Evolutionary conservation across 2,797 vertebrate species (phyloP).

Genomic region (Sandelia bainsii): DNA sequence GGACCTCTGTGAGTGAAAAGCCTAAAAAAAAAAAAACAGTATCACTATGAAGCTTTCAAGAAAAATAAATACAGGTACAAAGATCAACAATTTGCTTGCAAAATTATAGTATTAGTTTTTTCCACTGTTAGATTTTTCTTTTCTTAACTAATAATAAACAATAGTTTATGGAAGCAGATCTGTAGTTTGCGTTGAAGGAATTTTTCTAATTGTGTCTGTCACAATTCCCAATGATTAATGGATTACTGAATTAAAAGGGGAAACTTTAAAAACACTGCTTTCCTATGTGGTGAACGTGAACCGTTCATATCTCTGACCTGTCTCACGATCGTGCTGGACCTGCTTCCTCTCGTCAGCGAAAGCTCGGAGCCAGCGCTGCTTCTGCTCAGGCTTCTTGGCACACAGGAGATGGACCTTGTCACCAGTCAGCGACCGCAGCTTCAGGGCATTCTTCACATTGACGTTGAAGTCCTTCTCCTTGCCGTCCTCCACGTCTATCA

Average conservation of each 20-base stretch:
- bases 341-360: slow-evolving; percentile 92
- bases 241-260: neutral
- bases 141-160: neutral
- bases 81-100: neutral
- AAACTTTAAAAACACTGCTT: neutral
- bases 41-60: neutral
- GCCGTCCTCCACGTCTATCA: slow-evolving; percentile 92
- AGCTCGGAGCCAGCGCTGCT: slow-evolving; percentile 93
- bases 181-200: neutral
- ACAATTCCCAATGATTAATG: neutral
- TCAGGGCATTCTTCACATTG: slow-evolving; percentile 92
- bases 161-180: neutral
- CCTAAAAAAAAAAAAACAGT: slow-evolving; percentile 76
- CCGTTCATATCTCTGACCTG: slow-evolving; percentile 80
- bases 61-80: neutral
- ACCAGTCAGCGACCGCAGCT: slow-evolving; percentile 81
- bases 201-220: neutral
- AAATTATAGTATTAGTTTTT: too few relatives aligned
- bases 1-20: slow-evolving; percentile 93
- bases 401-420: slow-evolving; percentile 91
- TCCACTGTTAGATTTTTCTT: too few relatives aligned
- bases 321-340: slow-evolving; percentile 92
- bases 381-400: slow-evolving; percentile 94
- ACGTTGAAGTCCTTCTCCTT: slow-evolving; percentile 94
- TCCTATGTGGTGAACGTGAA: neutral